These are phyloP conservation scores for Ranitomeya variabilis DNA, from an alignment of 2,113 vertebrate species.

Conservation along the genomic window DNA sequence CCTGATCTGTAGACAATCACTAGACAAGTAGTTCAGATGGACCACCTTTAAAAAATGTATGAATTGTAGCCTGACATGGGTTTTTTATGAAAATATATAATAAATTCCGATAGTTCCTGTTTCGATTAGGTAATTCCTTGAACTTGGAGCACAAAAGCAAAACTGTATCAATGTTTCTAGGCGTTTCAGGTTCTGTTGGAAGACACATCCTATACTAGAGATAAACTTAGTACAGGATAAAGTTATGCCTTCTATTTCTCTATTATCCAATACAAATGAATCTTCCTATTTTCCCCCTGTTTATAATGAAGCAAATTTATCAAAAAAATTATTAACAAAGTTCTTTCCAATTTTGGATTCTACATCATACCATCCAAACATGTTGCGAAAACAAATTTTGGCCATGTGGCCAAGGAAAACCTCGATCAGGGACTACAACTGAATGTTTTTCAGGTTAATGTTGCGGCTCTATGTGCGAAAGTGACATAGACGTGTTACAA, in stretches of 20 bases:
- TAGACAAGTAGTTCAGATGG: no score
- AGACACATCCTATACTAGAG: background rate
- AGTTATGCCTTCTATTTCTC: background rate
- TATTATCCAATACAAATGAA: background rate
- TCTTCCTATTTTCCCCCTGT: no score
- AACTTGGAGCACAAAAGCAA: no score
- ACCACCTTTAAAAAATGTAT: no score
- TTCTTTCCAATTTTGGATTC: background rate
- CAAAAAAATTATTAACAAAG: background rate
- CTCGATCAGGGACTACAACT: background rate
- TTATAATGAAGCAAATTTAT: no score
- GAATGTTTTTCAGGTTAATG: constrained; percentile 16
- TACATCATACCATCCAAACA: background rate
- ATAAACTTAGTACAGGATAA: background rate
- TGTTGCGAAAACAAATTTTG: background rate
- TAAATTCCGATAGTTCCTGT: no score
- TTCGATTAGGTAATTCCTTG: no score
- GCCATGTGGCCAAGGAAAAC: background rate
- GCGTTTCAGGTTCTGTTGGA: background rate
- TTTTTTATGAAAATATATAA: no score
- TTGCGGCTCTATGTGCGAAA: background rate
- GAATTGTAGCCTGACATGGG: no score
- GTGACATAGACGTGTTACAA: background rate
- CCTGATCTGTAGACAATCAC: no score
- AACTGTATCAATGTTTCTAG: no score